A percentile compares a stretch with the other conserved stretches of the same genome.
Evolutionary conservation across 2,113 vertebrate genomes (phyloP).

Genomic region (Collichthys lucidus): DNA sequence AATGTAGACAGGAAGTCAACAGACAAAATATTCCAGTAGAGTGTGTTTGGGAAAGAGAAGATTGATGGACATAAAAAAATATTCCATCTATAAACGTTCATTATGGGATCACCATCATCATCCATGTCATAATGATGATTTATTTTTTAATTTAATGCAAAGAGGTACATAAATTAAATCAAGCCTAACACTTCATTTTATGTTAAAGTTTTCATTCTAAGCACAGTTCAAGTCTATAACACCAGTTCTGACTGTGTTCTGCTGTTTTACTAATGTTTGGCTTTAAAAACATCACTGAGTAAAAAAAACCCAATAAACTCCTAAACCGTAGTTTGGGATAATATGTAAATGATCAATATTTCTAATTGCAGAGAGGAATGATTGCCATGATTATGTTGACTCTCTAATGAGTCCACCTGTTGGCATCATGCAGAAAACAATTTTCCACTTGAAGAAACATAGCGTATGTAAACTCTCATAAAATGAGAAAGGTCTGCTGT

Average conservation of each 20-base stretch:
- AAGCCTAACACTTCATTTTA: background rate
- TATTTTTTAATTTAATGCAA: too few relatives aligned
- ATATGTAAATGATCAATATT: constrained; percentile 77
- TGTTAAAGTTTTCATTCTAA: constrained; percentile 2
- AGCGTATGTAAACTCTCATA: constrained; percentile 73
- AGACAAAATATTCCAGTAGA: too few relatives aligned
- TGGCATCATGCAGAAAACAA: constrained; percentile 77
- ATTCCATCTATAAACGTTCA: too few relatives aligned
- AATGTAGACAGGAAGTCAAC: too few relatives aligned
- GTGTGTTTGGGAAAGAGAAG: too few relatives aligned
- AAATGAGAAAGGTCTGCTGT: constrained; percentile 73
- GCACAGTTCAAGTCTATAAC: background rate
- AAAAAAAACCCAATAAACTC: constrained; percentile 52
- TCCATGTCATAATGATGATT: too few relatives aligned
- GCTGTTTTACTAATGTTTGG: constrained; percentile 39
- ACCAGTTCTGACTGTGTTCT: background rate
- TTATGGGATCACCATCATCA: too few relatives aligned
- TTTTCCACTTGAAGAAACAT: constrained; percentile 80
- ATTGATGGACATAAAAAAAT: too few relatives aligned
- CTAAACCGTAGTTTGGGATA: constrained; percentile 29
- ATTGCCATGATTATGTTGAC: constrained; percentile 76
- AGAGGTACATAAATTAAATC: background rate
- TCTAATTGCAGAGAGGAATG: constrained; percentile 72
- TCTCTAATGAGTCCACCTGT: constrained; percentile 81
- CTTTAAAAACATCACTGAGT: constrained; percentile 29